These are phyloP conservation scores for Drosophila neotestacea DNA, from an alignment of 2,888 invertebrate genomes.

Conservation along the genomic window DNA sequence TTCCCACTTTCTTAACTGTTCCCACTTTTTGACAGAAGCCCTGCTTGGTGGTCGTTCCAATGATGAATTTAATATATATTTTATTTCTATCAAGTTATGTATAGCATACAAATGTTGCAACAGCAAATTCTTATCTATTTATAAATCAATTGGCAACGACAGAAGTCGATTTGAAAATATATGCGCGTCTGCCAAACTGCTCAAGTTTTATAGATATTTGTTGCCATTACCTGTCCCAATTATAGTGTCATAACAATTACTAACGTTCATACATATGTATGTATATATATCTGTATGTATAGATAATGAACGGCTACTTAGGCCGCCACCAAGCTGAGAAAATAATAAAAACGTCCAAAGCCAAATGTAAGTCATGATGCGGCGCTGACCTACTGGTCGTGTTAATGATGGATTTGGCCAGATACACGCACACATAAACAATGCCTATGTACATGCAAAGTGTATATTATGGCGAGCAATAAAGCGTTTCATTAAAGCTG, in stretches of 20 bases:
- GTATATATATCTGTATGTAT: constrained; percentile 3
- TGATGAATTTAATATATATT: not conserved
- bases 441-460: constrained; percentile 13
- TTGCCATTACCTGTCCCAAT: constrained; percentile 63
- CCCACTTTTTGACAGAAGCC: not conserved
- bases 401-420: constrained; percentile 77
- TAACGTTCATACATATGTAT: constrained; percentile 35
- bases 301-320: constrained; percentile 57
- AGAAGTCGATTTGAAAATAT: constrained; percentile 57
- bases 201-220: constrained; percentile 27
- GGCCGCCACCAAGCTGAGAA: constrained; percentile 51
- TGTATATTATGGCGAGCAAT: constrained; percentile 48
- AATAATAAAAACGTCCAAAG: constrained; percentile 42
- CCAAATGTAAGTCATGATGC: constrained; percentile 65
- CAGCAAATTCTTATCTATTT: constrained; percentile 34
- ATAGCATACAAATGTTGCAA: constrained; percentile 21
- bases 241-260: constrained; percentile 75
- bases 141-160: constrained; percentile 53
- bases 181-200: constrained; percentile 53
- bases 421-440: constrained; percentile 45
- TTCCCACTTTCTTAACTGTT: not conserved
- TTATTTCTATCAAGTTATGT: not conserved
- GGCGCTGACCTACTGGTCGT: constrained; percentile 73
- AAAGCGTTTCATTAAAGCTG: constrained; percentile 68
- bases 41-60: not conserved